phyloP scores from a whole-genome alignment of 2,113 vertebrate genomes.

The Regulus satrapa region DNA sequence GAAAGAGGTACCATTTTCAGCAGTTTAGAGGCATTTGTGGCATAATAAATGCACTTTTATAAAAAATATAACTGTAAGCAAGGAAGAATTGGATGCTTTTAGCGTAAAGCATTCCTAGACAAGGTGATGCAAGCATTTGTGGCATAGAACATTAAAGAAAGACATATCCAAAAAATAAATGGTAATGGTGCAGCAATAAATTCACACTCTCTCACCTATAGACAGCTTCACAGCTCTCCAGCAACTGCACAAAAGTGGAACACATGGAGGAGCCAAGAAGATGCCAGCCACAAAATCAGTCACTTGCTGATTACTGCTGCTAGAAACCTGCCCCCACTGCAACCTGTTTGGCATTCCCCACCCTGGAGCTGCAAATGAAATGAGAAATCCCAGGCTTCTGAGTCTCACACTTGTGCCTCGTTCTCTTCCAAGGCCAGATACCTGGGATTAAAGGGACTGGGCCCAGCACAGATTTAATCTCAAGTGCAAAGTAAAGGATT shows the following conservation, averaged over 20 bases:
- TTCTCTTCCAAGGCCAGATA: not conserved
- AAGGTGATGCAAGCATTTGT: not conserved
- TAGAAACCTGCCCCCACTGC: not conserved
- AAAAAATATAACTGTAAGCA: not conserved
- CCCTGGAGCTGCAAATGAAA: not conserved
- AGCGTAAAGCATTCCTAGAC: not conserved
- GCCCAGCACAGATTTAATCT: not conserved
- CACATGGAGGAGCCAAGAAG: not conserved
- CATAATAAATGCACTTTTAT: not conserved
- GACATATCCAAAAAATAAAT: not conserved
- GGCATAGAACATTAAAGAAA: not conserved
- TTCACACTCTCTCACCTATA: not conserved
- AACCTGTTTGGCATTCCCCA: not conserved
- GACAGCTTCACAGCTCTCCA: not conserved
- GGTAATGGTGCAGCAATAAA: not conserved
- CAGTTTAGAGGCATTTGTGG: not conserved
- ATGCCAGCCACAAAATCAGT: not conserved
- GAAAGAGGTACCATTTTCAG: not conserved
- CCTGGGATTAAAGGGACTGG: not conserved
- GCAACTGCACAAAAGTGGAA: not conserved
- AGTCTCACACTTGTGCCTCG: not conserved
- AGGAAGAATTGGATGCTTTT: not conserved
- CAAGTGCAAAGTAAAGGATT: not conserved
- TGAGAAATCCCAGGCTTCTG: not conserved
- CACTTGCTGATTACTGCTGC: not conserved